Evolutionary conservation across 2,888 invertebrate genomes (phyloP).

Genomic region (Phaonia tiefii): DNA sequence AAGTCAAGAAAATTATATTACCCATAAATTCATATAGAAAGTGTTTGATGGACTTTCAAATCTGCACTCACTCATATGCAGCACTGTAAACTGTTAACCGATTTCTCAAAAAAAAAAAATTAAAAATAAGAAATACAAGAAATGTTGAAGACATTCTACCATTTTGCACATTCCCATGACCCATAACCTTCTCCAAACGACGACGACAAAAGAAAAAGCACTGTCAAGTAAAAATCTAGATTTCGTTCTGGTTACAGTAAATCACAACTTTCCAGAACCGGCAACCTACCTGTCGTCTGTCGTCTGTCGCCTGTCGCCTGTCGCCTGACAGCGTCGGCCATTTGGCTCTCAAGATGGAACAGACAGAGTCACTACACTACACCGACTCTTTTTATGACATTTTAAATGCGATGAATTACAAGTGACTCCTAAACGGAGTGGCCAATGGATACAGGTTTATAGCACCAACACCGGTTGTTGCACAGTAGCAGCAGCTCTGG

Average conservation of each 20-base stretch:
- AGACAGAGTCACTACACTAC: no score
- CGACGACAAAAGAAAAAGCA: neutral
- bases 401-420: slow-evolving; percentile 22
- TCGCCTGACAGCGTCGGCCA: no score
- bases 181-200: slow-evolving; percentile 16
- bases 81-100: slow-evolving; percentile 13
- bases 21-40: neutral
- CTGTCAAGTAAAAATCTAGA: slow-evolving; percentile 23
- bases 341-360: slow-evolving; percentile 13
- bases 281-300: neutral
- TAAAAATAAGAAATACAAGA: no score
- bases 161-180: slow-evolving; percentile 40
- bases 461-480: neutral
- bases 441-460: slow-evolving; percentile 1
- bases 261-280: slow-evolving; percentile 24
- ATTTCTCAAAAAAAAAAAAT: no score
- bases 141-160: neutral
- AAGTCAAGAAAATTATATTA: no score
- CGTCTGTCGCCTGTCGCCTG: slow-evolving; percentile 3
- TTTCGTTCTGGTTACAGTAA: slow-evolving; percentile 30
- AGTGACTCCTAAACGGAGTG: neutral
- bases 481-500: slow-evolving; percentile 1
- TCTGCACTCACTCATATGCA: no score
- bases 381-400: slow-evolving; percentile 12
- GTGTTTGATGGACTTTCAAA: slow-evolving; percentile 11